Conservation (phyloP, 2,797 vertebrate genomes). For the Enteromius mattozi region DNA sequence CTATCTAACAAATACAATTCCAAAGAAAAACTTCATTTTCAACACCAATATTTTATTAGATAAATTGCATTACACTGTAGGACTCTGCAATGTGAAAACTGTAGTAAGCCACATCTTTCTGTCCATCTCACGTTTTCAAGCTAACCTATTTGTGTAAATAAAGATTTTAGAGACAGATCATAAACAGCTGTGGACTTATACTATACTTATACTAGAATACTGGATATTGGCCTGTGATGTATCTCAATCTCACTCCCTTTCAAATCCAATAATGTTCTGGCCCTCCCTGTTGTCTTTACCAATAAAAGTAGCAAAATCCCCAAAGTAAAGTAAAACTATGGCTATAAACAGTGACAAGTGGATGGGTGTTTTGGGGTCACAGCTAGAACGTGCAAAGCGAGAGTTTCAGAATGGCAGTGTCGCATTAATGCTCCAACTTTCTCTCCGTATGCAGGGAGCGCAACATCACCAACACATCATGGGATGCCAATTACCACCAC, state of each 20-base stretch:
- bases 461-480: constrained; percentile 8
- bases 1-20: no score
- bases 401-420: not conserved
- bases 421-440: constrained; percentile 10
- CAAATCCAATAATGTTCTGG: not conserved
- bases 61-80: not conserved
- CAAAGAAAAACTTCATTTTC: no score
- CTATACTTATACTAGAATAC: no score
- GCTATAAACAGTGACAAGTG: not conserved
- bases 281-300: not conserved
- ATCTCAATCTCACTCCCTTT: not conserved
- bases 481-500: constrained; percentile 34
- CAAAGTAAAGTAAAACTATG: not conserved
- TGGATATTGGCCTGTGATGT: not conserved
- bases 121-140: not conserved
- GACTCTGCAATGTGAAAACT: not conserved
- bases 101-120: not conserved
- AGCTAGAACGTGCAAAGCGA: not conserved
- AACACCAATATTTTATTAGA: not conserved
- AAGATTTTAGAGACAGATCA: not conserved
- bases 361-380: constrained; percentile 9
- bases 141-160: not conserved
- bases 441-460: not conserved
- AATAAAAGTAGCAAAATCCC: constrained; percentile 2
- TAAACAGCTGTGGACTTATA: not conserved